Base-by-base conservation (phyloP, 2,797 vertebrate genomes). In the Caiman crocodilus region DNA sequence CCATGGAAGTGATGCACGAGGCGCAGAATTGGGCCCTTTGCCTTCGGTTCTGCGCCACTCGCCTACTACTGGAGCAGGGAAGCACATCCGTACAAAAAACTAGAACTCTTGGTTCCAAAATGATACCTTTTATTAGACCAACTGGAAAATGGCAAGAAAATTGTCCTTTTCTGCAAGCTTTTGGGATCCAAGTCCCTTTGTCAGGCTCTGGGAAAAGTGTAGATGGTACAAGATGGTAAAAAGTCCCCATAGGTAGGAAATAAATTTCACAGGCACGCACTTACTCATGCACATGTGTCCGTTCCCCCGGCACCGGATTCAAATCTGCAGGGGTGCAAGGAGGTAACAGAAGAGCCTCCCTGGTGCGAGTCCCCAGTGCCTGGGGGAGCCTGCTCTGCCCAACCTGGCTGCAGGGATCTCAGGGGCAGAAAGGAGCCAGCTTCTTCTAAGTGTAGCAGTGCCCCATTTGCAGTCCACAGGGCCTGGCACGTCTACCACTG, bases 361-460 rank as follows among this genome's bases (percentile, higher is more conserved):
- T 4, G 42, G 32, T 28, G 7, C 2, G 1, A 3, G 25, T 20
- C 81, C 60, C 50, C 23, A 1, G 56, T 58, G 20, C 23, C 2
- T 42, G 42, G 1, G 13, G 17, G 17, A 4, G 30, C 26, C 58
- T 79, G 71, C 26, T 30, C 3, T 55, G 76, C 57, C 80, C 2
- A 0, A 2, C 76, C 69, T 0, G 0, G 3, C 76, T 12, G 18
- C 65, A n/a, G 11, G n/a, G 64, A 67, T 28, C 15, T 6, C 28
- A 17, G 63, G 63, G 2, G 21, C 21, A 9, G 14, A 2, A 28
- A n/a, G 17, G 25, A 7, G 28, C 28, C 63, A n/a, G 14, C 63
- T 26, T 25, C 60, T n/a, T 64, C 28, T n/a, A n/a, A 64, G 17
- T 7, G 57, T 71, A 58, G n/a, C 4, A 6, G 10, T 30, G 18